phyloP scores from a whole-genome alignment of 1,140 invertebrate species.

The Drosophila persimilis region DNA sequence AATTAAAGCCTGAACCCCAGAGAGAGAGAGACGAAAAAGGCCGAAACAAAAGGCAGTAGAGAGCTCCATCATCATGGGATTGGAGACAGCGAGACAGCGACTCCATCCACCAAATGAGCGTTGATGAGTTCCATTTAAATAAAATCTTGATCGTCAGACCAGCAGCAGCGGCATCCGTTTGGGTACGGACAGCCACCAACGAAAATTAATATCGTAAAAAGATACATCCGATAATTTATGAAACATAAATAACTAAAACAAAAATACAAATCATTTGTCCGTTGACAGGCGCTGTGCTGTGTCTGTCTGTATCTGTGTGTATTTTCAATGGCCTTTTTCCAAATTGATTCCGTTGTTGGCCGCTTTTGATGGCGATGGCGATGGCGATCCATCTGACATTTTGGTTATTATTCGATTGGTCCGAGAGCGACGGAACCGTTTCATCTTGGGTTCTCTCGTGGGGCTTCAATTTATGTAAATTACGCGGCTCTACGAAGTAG shows the following conservation, averaged over 20 bases:
- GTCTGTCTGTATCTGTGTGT: conserved; percentile 29
- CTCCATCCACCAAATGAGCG: conserved; percentile 65
- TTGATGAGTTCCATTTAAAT: conserved; percentile 82
- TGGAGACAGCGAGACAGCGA: conserved; percentile 23
- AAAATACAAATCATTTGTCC: conserved; percentile 82
- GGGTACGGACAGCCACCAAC: conserved; percentile 6
- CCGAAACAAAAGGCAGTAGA: conserved; percentile 24
- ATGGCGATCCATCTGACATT: conserved; percentile 54
- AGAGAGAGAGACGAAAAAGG: conserved; percentile 44
- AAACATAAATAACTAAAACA: conserved; percentile 82
- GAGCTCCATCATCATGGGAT: conserved; percentile 58
- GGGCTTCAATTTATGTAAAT: conserved; percentile 56
- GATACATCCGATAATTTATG: conserved; percentile 82
- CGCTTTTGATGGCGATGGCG: conserved; percentile 6
- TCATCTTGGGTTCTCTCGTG: conserved; percentile 43
- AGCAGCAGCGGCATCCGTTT: conserved; percentile 55
- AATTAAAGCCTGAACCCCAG: conserved; percentile 68
- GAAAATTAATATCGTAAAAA: conserved; percentile 70
- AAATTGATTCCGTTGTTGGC: conserved; percentile 54
- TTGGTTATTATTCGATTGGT: conserved; percentile 47
- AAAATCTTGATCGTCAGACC: conserved; percentile 75
- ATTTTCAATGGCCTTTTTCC: conserved; percentile 54
- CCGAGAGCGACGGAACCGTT: conserved; percentile 31
- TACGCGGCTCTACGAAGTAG: conserved; percentile 41
- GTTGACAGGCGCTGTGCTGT: conserved; percentile 53